Conservation (phyloP, 2,888 invertebrate genomes). For the Trachelus troglodyta region DNA sequence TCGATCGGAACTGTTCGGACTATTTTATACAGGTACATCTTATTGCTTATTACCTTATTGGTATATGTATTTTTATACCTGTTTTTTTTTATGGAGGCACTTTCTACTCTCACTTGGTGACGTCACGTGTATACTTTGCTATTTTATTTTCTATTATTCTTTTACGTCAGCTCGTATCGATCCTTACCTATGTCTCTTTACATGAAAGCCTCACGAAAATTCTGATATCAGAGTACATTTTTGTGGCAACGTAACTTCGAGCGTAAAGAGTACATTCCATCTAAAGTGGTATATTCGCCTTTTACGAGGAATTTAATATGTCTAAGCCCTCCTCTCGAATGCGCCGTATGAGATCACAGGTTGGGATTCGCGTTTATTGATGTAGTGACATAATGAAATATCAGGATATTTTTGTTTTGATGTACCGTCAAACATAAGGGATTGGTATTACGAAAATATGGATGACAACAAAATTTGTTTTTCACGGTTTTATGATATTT, state of each 20-base stretch:
- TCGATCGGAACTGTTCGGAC: not conserved
- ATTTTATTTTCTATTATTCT: not conserved
- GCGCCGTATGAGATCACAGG: not conserved
- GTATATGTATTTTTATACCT: not conserved
- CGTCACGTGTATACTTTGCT: not conserved
- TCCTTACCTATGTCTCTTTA: not conserved
- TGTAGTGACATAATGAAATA: not conserved
- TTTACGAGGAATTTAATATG: slow-evolving; percentile 30
- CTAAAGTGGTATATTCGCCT: slow-evolving; percentile 26
- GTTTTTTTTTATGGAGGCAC: not conserved
- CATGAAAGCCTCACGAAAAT: not conserved
- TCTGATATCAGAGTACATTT: not conserved
- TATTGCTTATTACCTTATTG: not conserved
- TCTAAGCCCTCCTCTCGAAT: slow-evolving; percentile 13
- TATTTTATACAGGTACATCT: not conserved
- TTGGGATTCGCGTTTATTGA: not conserved
- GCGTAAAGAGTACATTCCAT: slow-evolving; percentile 11
- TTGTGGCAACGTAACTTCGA: not conserved
- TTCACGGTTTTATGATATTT: too few species aligned
- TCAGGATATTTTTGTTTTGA: not conserved
- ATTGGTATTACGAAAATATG: not conserved
- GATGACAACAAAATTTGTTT: not conserved
- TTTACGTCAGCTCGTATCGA: not conserved
- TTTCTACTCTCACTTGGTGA: not conserved
- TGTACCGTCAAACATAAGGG: not conserved